A percentile compares a stretch with the other conserved stretches of the same genome.
Conservation (phyloP, 2,888 invertebrate species). For the Gerosis bhagava region DNA sequence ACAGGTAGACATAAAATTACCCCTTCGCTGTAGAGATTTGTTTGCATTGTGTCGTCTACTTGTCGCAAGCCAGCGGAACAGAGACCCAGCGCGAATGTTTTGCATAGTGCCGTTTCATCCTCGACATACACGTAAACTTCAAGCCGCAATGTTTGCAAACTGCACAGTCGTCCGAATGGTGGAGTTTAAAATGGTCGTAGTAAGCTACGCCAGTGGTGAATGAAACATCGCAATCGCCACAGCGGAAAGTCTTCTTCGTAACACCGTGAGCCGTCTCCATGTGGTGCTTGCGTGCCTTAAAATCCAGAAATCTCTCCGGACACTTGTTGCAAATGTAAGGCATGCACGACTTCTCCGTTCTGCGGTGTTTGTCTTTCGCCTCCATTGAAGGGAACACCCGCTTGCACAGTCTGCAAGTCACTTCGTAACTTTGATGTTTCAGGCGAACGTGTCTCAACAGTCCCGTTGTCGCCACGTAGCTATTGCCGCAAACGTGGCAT, state of each 20-base stretch:
- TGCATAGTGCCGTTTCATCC: slow-evolving; percentile 61
- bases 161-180: slow-evolving; percentile 63
- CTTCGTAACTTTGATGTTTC: slow-evolving; percentile 65
- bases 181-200: slow-evolving; percentile 64
- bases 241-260: slow-evolving; percentile 50
- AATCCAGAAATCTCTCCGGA: slow-evolving; percentile 61
- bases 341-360: slow-evolving; percentile 65
- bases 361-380: slow-evolving; percentile 62
- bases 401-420: slow-evolving; percentile 58
- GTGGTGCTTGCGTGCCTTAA: slow-evolving; percentile 58
- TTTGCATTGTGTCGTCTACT: no score
- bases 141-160: slow-evolving; percentile 66
- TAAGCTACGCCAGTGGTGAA: slow-evolving; percentile 58
- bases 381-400: slow-evolving; percentile 68
- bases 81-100: slow-evolving; percentile 43
- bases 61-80: background rate
- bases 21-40: no score
- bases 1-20: no score
- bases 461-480: slow-evolving; percentile 65
- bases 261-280: slow-evolving; percentile 63
- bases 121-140: slow-evolving; percentile 60
- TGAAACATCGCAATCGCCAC: slow-evolving; percentile 60
- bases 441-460: slow-evolving; percentile 59
- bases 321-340: slow-evolving; percentile 67
- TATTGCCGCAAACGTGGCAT: slow-evolving; percentile 67